Conservation (phyloP, 2,888 invertebrate species). For the Ophioninae sp. region DNA sequence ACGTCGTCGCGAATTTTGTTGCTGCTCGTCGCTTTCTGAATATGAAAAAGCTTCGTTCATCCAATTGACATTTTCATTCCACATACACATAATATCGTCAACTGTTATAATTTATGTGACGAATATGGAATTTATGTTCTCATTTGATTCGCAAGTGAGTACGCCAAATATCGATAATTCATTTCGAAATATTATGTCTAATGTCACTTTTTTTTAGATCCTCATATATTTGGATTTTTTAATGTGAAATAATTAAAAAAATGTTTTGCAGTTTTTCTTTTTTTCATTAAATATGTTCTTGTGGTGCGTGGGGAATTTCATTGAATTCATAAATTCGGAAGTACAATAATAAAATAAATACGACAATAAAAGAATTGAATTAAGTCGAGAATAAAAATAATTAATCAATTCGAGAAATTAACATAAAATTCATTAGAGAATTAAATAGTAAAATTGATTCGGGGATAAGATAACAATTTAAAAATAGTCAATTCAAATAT, state of each 20-base stretch:
- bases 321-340: neutral
- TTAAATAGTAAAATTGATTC: too few species aligned
- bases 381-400: conserved; percentile 5
- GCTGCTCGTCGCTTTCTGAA: conserved; percentile 67
- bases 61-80: too few species aligned
- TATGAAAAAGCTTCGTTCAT: neutral
- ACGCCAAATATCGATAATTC: neutral
- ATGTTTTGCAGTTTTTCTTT: too few species aligned
- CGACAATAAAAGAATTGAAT: too few species aligned
- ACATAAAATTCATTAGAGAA: neutral
- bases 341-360: too few species aligned
- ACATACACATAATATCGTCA: too few species aligned
- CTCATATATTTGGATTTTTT: neutral
- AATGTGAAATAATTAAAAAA: too few species aligned
- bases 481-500: too few species aligned
- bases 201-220: neutral
- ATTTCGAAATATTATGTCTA: neutral
- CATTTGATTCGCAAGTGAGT: neutral
- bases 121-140: too few species aligned
- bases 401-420: neutral
- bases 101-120: too few species aligned
- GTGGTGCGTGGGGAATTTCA: neutral
- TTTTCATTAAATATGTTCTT: neutral
- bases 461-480: too few species aligned
- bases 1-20: conserved; percentile 72